phyloP scores from a whole-genome alignment of 2,797 vertebrate genomes.

The Eupleurogrammus muticus region DNA sequence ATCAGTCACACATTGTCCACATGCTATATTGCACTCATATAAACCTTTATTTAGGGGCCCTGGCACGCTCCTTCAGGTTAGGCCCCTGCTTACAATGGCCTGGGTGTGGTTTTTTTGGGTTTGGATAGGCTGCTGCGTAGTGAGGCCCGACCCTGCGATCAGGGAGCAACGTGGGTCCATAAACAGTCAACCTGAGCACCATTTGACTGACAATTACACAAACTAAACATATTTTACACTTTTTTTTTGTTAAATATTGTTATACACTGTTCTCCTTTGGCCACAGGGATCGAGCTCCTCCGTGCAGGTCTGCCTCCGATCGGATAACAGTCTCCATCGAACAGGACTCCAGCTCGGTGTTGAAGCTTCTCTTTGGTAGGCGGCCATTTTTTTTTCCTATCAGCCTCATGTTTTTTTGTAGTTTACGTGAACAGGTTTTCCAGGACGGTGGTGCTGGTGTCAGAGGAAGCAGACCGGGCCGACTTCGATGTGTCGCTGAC shows the following conservation, averaged over 20 bases:
- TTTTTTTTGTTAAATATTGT: slow-evolving; percentile 70
- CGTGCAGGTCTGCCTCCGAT: slow-evolving; percentile 71
- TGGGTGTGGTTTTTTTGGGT: slow-evolving; percentile 64
- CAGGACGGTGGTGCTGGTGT: slow-evolving; percentile 37
- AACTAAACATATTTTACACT: slow-evolving; percentile 63
- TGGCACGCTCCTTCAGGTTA: slow-evolving; percentile 81
- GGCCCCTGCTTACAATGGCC: slow-evolving; percentile 63
- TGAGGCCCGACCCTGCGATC: slow-evolving; percentile 57
- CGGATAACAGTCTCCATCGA: slow-evolving; percentile 46
- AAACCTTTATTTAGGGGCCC: slow-evolving; percentile 81
- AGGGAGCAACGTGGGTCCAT: slow-evolving; percentile 57
- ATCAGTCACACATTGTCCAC: slow-evolving; percentile 78
- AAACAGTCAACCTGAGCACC: slow-evolving; percentile 59
- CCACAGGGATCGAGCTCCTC: slow-evolving; percentile 73
- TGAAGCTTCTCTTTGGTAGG: slow-evolving; percentile 49
- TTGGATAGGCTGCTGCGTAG: slow-evolving; percentile 51
- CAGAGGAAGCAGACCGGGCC: slow-evolving; percentile 94
- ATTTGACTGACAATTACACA: slow-evolving; percentile 41
- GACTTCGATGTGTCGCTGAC: slow-evolving; percentile 87
- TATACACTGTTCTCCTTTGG: slow-evolving; percentile 65
- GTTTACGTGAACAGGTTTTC: slow-evolving; percentile 53
- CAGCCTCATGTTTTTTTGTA: slow-evolving; percentile 51
- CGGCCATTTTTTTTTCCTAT: slow-evolving; percentile 30
- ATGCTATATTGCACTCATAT: slow-evolving; percentile 89
- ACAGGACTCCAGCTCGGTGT: slow-evolving; percentile 25